Evolutionary conservation across 2,113 vertebrate species (phyloP), one percentile per base, ranked within the genome.

Genomic region (Psilopogon haemacephalus): DNA sequence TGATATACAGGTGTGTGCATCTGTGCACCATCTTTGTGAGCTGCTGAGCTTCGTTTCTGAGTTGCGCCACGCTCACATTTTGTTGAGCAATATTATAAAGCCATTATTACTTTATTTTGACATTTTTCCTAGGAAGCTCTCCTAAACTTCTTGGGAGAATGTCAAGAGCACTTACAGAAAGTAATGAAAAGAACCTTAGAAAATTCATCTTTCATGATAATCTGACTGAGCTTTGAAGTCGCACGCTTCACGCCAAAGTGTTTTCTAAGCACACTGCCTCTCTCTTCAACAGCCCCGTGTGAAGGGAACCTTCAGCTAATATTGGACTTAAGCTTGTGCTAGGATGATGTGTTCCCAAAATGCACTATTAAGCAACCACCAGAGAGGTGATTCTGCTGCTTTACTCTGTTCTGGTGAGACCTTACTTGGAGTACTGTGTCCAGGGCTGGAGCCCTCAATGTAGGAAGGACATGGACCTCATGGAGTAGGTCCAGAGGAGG

Each of bases 91-190:
- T 91, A 72, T 89, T 84, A 28, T 37, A 86, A 83, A 64, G 58
- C 93, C 83, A 77, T 85, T 80, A 58, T 84, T 89, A 60, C 75
- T 91, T 69, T 88, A 91, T 95, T 96, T 95, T 80, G 82, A 94
- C 91, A 89, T 80, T 86, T 95, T 92, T 94, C 86, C 38, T 60
- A 27, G 84, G 85, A 91, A 88, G 64, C 79, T 81, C 50, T 88
- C 65, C 85, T 93, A 88, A 94, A 93, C 64, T 56, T 82, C 83
- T 91, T 93, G 15, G 19, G 77, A 88, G 83, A 88, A 91, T 95
- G 91, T 95, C 94, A 93, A 89, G 89, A 91, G 94, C 89, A 81
- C 87, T 94, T 93, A 84, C 3, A 71, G 68, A 64, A 94, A 89
- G 71, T 89, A 95, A 91, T 91, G 91, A 93, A 84, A 91, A 92